Evolutionary conservation across 2,888 invertebrate genomes (phyloP), one percentile per base, ranked within the genome.

Genomic region (Mactromeris polynyma): DNA sequence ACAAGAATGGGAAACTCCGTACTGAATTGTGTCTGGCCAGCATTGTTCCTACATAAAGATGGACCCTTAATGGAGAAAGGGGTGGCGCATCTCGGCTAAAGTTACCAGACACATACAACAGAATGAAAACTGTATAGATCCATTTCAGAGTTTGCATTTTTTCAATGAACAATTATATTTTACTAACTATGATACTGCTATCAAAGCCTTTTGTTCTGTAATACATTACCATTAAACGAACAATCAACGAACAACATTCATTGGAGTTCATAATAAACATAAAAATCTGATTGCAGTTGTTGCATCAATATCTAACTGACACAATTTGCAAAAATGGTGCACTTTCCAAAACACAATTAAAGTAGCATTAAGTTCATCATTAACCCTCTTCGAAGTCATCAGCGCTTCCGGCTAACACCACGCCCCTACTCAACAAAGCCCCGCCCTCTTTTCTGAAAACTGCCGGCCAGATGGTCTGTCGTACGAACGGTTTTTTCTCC

Each of bases 1-100:
- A 90, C 92, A 19, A 86, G 88, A n/a, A 87, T 42, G 42, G 92
- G 92, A n/a, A 89, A 86, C 21, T 33, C 54, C 11, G 90, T 92
- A 7, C 90, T 90, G 69, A 86, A 87, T 73, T 92, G 92, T 58
- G 90, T 92, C 21, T 92, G 90, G 90, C 92, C 92, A 6, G 90
- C 90, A 0, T 82, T 92, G 54, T 89, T 87, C 51, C 64, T 89
- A 33, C 79, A 85, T 69, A 90, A 89, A 83, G 83, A 90, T 51
- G 90, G 92, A 1, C 85, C 86, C 26, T 69, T 92, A 17, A 88
- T 92, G 85, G 88, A 86, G 83, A 92, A 92, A 73, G 92, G 92
- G 9, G 84, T 92, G 7, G 92, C 92, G 1, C 92, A 92, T 69
- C 58, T 90, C 33, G 89, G 69, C 26, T 83, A 79, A 64, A 51